These are phyloP conservation scores for Meleagris gallopavo DNA, from an alignment of 2,113 vertebrate genomes.

Conservation along the genomic window DNA sequence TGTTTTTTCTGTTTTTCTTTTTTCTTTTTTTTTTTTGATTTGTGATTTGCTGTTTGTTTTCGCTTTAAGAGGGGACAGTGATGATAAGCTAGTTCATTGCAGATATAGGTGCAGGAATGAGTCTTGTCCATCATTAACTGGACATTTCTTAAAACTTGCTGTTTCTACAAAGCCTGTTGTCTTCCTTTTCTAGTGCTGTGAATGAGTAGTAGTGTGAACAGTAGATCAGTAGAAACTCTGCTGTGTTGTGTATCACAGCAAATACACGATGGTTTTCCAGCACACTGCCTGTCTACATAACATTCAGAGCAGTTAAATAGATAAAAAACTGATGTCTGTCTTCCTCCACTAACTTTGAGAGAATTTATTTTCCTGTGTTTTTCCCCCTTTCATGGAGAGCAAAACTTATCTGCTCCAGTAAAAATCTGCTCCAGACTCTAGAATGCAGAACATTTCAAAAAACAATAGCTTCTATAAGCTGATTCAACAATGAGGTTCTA, in stretches of 20 bases:
- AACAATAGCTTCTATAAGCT: neutral
- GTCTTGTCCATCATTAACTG: neutral
- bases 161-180: neutral
- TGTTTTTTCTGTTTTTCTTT: too few species aligned
- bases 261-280: neutral
- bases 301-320: neutral
- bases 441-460: neutral
- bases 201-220: neutral
- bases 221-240: neutral
- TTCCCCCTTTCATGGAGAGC: neutral
- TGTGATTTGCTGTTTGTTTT: neutral
- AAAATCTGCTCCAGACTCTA: neutral
- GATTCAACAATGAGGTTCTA: neutral
- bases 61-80: neutral
- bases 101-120: neutral
- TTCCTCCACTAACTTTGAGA: neutral
- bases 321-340: neutral
- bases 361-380: neutral
- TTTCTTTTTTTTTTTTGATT: too few species aligned
- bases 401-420: neutral
- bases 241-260: neutral
- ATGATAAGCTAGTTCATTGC: neutral
- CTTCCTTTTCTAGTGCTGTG: neutral
- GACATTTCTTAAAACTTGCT: neutral
- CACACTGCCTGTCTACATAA: neutral